Base-by-base conservation (phyloP, 2,888 invertebrate species). In the Dichetophora obliterata region DNA sequence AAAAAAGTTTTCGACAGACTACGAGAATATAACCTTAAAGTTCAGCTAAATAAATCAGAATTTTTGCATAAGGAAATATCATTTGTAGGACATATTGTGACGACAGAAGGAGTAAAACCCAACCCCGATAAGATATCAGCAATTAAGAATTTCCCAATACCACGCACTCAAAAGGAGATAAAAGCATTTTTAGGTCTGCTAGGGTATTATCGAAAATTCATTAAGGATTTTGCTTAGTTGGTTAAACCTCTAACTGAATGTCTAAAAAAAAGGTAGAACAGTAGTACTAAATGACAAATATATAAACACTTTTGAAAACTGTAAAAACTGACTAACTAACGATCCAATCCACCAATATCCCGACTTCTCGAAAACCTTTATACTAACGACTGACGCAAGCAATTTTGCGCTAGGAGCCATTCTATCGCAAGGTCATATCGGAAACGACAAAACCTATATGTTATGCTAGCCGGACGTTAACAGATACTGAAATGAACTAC, bases 301-400 rank as follows among this genome's bases (percentile, higher is more conserved):
- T 22, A 16, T 11, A 3, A 16, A 54, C n/a, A 54, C 54, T 22
- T 54, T 54, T 22, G 54, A 54, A 54, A 54, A 5, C 22, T 54
- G 54, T 22, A 5, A 54, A 54, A 54, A 54, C 54, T 19, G 8
- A 54, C 54, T 11, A 22, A 54, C 54, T 11, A 54, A 54, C 22
- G 54, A 54, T 22, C 22, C 54, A 54, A 54, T 54, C 3, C 54
- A n/a, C 5, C 54, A 54, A 54, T 54, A 52, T 52, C 8, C 52
- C 19, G 78, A 79, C 52, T 81, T 81, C 14, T 24, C 54, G 5
- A 80, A 80, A n/a, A 50, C 65, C 5, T 76, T 76, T 65, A 76
- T 63, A 6, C 24, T 71, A 5, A 65, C 48, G 22, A 76, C 71
- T 5, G 76, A 76, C 24, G 76, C 76, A 14, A 65, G 65, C 5